phyloP scores from a whole-genome alignment of 1,140 invertebrate species.

The Coptotermes formosanus region DNA sequence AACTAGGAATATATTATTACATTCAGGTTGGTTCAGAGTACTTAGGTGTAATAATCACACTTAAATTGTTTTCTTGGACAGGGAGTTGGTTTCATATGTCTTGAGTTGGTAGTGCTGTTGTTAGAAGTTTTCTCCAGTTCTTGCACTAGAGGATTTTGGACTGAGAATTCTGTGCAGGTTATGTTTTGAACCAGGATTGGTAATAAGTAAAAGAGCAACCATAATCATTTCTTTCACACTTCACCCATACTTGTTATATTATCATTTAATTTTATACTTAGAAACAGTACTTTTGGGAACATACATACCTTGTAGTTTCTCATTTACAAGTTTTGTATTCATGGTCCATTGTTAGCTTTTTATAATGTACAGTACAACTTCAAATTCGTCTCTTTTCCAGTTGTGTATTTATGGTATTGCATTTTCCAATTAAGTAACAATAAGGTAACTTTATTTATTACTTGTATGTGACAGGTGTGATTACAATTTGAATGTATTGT shows the following conservation, averaged over 20 bases:
- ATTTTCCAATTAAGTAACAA: not conserved
- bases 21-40: conserved; percentile 7
- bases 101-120: no score
- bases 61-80: not conserved
- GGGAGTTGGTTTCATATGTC: not conserved
- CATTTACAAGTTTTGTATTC: not conserved
- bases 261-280: no score
- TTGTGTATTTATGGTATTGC: not conserved
- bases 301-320: not conserved
- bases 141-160: no score
- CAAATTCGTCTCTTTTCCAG: not conserved
- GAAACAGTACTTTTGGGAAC: not conserved
- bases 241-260: not conserved
- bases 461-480: not conserved
- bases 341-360: not conserved
- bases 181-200: no score
- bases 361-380: not conserved
- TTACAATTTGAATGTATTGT: not conserved
- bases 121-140: not conserved
- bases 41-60: not conserved
- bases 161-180: no score
- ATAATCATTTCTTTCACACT: not conserved
- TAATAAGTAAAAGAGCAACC: no score
- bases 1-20: not conserved
- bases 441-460: not conserved